Percentiles rank a stretch among this genome's conserved stretches.
Conservation (phyloP, 2,113 vertebrate species). For the Nycticebus coucang region DNA sequence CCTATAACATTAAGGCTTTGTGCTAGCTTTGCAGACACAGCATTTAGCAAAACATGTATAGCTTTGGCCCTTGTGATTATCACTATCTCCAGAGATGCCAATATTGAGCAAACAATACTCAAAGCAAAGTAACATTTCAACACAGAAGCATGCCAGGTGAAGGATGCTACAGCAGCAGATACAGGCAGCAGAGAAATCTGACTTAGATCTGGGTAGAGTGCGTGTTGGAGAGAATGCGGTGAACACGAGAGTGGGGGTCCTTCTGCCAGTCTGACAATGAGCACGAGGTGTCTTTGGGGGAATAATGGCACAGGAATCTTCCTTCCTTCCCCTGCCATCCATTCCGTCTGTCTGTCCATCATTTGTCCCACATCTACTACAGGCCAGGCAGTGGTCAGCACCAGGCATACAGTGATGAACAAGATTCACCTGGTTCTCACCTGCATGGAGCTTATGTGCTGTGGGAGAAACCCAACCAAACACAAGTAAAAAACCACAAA, state of each 20-base stretch:
- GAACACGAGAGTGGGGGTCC: not conserved
- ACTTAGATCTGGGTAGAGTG: fast-evolving
- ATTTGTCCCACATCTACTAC: not conserved
- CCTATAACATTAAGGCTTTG: not conserved
- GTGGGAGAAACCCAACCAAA: not conserved
- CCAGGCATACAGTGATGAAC: not conserved
- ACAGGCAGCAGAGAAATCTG: not conserved
- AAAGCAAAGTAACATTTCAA: not conserved
- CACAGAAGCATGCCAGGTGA: not conserved
- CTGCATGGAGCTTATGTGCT: not conserved
- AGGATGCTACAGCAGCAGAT: not conserved
- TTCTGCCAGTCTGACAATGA: not conserved
- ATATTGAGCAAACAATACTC: not conserved
- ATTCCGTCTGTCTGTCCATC: not conserved
- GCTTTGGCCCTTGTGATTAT: not conserved
- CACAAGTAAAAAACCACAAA: not conserved
- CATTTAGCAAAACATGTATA: not conserved
- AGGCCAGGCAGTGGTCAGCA: not conserved
- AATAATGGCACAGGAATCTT: too few relatives aligned
- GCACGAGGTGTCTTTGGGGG: not conserved
- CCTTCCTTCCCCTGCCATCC: not conserved
- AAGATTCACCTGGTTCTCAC: not conserved
- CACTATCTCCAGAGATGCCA: not conserved
- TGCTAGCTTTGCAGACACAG: not conserved
- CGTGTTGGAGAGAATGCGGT: not conserved